These are phyloP conservation scores for Trissolcus brochymenae DNA, from an alignment of 2,888 invertebrate genomes.

Conservation along the genomic window DNA sequence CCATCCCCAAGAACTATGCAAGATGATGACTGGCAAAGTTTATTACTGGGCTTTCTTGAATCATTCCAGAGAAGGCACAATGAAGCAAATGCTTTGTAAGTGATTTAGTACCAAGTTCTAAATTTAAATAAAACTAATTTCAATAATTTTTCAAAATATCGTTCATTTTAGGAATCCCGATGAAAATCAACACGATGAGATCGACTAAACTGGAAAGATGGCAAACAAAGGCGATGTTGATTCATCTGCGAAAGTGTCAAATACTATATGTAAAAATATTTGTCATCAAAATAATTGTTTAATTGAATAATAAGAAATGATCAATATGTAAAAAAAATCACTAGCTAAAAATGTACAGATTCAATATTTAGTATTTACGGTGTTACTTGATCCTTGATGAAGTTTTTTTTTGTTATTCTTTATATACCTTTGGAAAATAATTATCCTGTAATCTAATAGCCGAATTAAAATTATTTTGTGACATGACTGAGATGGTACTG, in stretches of 20 bases:
- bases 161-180: not conserved
- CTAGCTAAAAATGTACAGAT: no score
- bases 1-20: constrained; percentile 61
- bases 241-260: no score
- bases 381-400: no score
- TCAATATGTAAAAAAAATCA: no score
- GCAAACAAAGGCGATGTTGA: not conserved
- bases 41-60: constrained; percentile 3
- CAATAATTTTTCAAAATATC: not conserved
- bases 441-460: no score
- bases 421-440: no score
- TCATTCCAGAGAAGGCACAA: constrained; percentile 9
- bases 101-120: not conserved
- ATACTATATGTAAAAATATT: no score
- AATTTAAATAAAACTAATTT: not conserved
- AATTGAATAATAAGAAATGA: no score
- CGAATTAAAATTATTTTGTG: no score
- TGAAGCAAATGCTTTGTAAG: constrained; percentile 11
- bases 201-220: constrained; percentile 8
- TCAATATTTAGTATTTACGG: no score
- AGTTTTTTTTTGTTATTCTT: no score
- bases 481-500: not conserved
- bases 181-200: constrained; percentile 7
- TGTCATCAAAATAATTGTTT: no score
- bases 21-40: constrained; percentile 7